Evolutionary conservation across 1,140 invertebrate species (phyloP).

Genomic region (Lysiphlebus fabarum): DNA sequence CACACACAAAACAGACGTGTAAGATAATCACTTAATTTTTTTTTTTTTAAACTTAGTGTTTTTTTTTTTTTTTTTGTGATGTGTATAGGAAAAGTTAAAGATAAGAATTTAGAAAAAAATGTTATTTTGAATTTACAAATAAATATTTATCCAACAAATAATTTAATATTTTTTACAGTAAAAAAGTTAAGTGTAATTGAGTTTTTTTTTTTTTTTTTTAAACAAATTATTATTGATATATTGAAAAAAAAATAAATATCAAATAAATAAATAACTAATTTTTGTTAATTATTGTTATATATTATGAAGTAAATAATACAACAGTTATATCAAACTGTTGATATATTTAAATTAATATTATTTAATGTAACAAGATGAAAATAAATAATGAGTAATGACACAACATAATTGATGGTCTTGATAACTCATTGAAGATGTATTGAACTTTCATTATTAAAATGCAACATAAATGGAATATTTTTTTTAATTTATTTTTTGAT

Average conservation of each 20-base stretch:
- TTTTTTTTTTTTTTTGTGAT: slow-evolving; percentile 4
- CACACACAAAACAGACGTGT: slow-evolving; percentile 43
- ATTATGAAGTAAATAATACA: too few species aligned
- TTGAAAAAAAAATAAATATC: too few species aligned
- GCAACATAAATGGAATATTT: too few species aligned
- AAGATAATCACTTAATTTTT: slow-evolving; percentile 22
- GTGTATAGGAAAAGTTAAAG: neutral
- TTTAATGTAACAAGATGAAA: neutral
- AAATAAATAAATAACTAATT: too few species aligned
- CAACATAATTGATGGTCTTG: too few species aligned
- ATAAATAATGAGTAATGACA: neutral
- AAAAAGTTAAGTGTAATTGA: neutral
- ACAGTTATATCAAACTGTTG: too few species aligned
- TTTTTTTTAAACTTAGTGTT: slow-evolving; percentile 16
- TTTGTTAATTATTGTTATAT: too few species aligned
- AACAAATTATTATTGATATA: neutral
- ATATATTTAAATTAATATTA: too few species aligned
- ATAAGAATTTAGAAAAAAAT: slow-evolving; percentile 5
- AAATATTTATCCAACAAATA: slow-evolving; percentile 1
- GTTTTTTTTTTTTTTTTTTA: neutral
- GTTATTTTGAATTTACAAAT: neutral
- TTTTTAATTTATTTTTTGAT: neutral
- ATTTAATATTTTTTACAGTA: too few species aligned
- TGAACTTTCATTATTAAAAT: too few species aligned
- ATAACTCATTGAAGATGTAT: too few species aligned